Conservation (phyloP, 2,888 invertebrate species). For the Netelia fuscicornis region DNA sequence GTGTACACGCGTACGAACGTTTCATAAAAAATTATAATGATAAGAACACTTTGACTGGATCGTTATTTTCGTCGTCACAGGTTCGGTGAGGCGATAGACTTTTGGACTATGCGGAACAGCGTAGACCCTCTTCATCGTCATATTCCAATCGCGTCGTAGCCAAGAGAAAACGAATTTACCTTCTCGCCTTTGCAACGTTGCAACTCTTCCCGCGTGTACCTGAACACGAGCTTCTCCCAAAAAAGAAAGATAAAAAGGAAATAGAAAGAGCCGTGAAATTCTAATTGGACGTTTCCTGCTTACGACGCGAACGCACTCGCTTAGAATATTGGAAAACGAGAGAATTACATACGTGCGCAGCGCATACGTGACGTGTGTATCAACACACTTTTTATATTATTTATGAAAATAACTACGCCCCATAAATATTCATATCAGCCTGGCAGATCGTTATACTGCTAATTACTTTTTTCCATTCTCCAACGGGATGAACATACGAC, state of each 20-base stretch:
- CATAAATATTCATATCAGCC: neutral
- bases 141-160: neutral
- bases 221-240: neutral
- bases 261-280: neutral
- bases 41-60: neutral
- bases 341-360: neutral
- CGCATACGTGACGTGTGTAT: neutral
- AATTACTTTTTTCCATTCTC: slow-evolving; percentile 18
- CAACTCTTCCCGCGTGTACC: neutral
- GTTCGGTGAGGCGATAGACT: neutral
- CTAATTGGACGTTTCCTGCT: slow-evolving; percentile 53
- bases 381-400: neutral
- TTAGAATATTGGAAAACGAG: slow-evolving; percentile 13
- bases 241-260: slow-evolving; percentile 5
- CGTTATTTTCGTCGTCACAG: neutral
- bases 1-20: neutral
- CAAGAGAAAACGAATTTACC: neutral
- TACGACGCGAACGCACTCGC: slow-evolving; percentile 32
- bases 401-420: neutral
- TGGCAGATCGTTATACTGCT: neutral
- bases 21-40: neutral
- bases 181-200: neutral
- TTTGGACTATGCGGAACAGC: neutral
- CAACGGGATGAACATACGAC: neutral
- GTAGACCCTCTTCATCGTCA: neutral